phyloP scores from a whole-genome alignment of 1,140 invertebrate genomes.

The Ceratosolen fusciceps region DNA sequence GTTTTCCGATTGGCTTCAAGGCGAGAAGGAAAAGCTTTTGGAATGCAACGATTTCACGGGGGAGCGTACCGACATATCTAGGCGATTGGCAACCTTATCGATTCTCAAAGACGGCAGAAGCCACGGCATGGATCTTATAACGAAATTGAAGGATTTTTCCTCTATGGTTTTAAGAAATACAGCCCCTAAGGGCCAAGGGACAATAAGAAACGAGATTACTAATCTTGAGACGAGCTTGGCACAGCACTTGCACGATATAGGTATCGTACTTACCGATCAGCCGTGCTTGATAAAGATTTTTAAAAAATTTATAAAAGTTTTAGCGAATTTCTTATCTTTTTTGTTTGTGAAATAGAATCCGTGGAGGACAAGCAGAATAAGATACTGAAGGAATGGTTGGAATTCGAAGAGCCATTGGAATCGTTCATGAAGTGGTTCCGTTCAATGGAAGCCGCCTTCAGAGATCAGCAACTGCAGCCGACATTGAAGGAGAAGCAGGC shows the following conservation, averaged over 20 bases:
- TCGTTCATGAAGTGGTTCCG: conserved; percentile 88
- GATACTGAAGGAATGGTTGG: conserved; percentile 86
- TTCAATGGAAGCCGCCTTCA: conserved; percentile 84
- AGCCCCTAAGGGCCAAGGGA: conserved; percentile 81
- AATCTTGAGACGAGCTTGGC: conserved; percentile 78
- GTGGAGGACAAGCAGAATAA: conserved; percentile 80
- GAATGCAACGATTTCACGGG: conserved; percentile 85
- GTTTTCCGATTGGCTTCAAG: conserved; percentile 84
- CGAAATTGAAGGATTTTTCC: conserved; percentile 79
- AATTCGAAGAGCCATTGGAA: conserved; percentile 88
- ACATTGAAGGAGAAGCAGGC: conserved; percentile 85
- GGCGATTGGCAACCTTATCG: conserved; percentile 80
- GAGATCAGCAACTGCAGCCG: conserved; percentile 87
- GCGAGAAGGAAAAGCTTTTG: conserved; percentile 82
- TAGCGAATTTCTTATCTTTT: conserved; percentile 37
- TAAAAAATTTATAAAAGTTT: too few relatives aligned
- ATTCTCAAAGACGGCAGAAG: conserved; percentile 79
- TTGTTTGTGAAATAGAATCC: conserved; percentile 70
- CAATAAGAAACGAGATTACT: conserved; percentile 81
- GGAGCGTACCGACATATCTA: conserved; percentile 84
- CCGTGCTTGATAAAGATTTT: too few relatives aligned
- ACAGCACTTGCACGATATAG: conserved; percentile 78
- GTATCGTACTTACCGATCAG: too few relatives aligned
- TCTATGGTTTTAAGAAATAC: conserved; percentile 84
- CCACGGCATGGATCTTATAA: conserved; percentile 80